Conservation (phyloP, 2,888 invertebrate genomes). For the Aplocera efformata region DNA sequence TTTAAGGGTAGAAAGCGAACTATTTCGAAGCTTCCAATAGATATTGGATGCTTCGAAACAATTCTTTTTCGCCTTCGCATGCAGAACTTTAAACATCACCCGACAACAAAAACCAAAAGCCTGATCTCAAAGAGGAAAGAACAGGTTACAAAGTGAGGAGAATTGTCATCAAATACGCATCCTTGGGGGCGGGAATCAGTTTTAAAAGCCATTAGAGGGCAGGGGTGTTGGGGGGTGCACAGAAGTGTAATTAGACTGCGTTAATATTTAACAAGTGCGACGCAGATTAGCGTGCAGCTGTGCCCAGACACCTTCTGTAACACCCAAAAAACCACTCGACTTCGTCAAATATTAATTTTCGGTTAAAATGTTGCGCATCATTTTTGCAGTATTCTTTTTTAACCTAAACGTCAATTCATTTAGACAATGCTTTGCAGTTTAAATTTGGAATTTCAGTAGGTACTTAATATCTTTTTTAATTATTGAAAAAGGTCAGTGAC, state of each 20-base stretch:
- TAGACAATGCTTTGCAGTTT: no score
- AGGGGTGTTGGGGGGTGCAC: conserved; percentile 34
- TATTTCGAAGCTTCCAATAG: no score
- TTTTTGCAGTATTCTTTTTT: no score
- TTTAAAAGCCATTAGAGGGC: conserved; percentile 79
- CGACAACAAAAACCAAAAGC: conserved; percentile 10
- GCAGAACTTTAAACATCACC: no score
- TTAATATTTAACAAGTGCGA: conserved; percentile 80
- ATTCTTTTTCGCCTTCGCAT: no score
- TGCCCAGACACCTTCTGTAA: conserved; percentile 63
- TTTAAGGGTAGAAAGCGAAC: no score
- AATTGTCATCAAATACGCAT: conserved; percentile 80
- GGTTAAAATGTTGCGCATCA: conserved; percentile 51
- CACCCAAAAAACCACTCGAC: conserved; percentile 69
- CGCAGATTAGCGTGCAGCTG: conserved; percentile 76
- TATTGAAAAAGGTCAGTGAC: no score
- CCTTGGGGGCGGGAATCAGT: conserved; percentile 77
- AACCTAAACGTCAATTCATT: no score
- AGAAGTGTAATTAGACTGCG: conserved; percentile 75
- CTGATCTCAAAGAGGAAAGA: conserved; percentile 16
- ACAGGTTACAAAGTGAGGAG: conserved; percentile 53
- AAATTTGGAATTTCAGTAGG: no score
- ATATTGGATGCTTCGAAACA: no score
- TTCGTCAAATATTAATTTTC: conserved; percentile 71
- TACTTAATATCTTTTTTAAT: no score